Conservation (phyloP, 53 echinoderm and acorn worm species). For the Paelopatides confundens region DNA sequence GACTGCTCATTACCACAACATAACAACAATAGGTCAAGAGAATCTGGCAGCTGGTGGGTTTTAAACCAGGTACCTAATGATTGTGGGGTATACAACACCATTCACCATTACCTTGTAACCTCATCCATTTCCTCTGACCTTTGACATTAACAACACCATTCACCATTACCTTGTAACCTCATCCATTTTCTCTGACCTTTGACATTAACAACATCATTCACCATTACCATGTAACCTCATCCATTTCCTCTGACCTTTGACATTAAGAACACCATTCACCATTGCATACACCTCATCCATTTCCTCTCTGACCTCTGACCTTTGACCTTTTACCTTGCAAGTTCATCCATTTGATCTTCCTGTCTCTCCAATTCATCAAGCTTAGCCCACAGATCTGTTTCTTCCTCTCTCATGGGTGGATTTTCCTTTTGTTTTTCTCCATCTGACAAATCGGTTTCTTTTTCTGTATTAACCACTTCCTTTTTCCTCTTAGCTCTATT, state of each 20-base stretch:
- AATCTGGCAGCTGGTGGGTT: no score
- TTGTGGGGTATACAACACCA: no score
- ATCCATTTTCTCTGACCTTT: background rate
- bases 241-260: background rate
- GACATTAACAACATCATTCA: background rate
- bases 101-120: no score
- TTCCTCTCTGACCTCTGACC: background rate
- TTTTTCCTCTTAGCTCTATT: slow-evolving; percentile 23
- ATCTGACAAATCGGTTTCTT: background rate
- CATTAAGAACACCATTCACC: background rate
- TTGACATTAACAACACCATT: background rate
- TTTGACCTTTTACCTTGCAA: slow-evolving; percentile 31
- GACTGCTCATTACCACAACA: no score
- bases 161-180: background rate
- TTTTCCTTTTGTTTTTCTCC: background rate
- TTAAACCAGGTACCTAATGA: no score
- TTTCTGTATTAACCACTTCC: background rate
- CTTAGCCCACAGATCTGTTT: slow-evolving; percentile 79
- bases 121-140: no score
- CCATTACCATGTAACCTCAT: background rate
- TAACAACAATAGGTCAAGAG: no score
- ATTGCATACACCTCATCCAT: background rate
- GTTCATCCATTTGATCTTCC: slow-evolving; percentile 91
- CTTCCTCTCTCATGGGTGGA: background rate
- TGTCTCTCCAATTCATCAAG: slow-evolving; percentile 85